Evolutionary conservation across 2,113 vertebrate genomes (phyloP).

Genomic region (Prietella phreatophila): DNA sequence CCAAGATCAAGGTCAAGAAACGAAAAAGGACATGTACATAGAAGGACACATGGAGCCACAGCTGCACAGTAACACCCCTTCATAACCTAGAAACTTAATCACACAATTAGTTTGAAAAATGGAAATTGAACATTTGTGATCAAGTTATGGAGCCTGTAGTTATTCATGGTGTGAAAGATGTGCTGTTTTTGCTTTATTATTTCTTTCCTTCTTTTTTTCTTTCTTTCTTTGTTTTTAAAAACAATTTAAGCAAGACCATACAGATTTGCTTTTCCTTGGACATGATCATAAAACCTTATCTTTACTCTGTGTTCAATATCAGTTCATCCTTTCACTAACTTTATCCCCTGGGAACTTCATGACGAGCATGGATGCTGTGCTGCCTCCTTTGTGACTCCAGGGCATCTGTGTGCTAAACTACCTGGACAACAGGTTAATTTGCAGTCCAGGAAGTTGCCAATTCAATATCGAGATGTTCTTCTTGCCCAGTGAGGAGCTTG

Average conservation of each 20-base stretch:
- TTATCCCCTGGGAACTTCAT: too few species aligned
- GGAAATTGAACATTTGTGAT: neutral
- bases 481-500: too few species aligned
- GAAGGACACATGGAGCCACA: neutral
- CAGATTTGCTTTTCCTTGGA: neutral
- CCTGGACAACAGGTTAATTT: too few species aligned
- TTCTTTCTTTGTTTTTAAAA: too few species aligned
- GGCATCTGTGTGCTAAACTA: too few species aligned
- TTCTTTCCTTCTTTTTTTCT: too few species aligned
- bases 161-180: neutral
- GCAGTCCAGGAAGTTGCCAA: too few species aligned
- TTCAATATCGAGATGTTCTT: too few species aligned
- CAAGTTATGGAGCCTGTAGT: neutral
- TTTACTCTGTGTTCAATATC: neutral
- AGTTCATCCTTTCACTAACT: too few species aligned
- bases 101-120: neutral
- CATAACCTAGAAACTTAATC: neutral
- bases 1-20: conserved; percentile 21
- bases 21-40: neutral
- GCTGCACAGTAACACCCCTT: neutral
- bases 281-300: neutral
- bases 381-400: too few species aligned
- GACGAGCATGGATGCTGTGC: too few species aligned
- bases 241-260: neutral
- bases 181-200: too few species aligned